A percentile compares a stretch with the other conserved stretches of the same genome.
Evolutionary conservation across 64 coral and sea anemone species (phyloP).

Genomic region (Platygyra sinensis): DNA sequence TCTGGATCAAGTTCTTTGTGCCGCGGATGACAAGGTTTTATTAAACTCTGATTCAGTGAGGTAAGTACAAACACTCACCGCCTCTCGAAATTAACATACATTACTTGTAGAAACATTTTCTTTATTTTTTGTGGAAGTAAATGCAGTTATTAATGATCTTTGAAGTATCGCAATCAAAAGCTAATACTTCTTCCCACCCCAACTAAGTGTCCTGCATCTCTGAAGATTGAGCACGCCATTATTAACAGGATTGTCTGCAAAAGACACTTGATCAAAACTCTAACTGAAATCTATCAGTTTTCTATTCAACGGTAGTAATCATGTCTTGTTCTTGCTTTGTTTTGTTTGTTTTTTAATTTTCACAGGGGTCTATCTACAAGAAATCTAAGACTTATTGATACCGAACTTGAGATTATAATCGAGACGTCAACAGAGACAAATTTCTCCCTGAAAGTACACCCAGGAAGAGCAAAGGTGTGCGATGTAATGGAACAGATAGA

Average conservation of each 20-base stretch:
- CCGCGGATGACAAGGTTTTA: background rate
- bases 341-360: background rate
- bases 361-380: background rate
- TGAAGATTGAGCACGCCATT: too few species aligned
- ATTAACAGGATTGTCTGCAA: too few species aligned
- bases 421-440: background rate
- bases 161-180: too few species aligned
- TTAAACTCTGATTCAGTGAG: background rate
- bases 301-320: too few species aligned
- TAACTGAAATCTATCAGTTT: too few species aligned
- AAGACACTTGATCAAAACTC: too few species aligned
- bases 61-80: background rate
- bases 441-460: background rate
- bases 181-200: too few species aligned
- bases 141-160: too few species aligned
- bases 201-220: too few species aligned
- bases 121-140: too few species aligned
- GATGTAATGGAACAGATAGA: slow-evolving; percentile 16
- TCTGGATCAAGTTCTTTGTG: background rate
- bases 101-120: too few species aligned
- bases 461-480: background rate
- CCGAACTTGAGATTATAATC: background rate
- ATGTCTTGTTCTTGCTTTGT: background rate
- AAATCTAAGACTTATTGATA: slow-evolving; percentile 4
- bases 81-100: too few species aligned